Base-by-base conservation (phyloP, 1,140 invertebrate genomes). In the Pararge aegeria region DNA sequence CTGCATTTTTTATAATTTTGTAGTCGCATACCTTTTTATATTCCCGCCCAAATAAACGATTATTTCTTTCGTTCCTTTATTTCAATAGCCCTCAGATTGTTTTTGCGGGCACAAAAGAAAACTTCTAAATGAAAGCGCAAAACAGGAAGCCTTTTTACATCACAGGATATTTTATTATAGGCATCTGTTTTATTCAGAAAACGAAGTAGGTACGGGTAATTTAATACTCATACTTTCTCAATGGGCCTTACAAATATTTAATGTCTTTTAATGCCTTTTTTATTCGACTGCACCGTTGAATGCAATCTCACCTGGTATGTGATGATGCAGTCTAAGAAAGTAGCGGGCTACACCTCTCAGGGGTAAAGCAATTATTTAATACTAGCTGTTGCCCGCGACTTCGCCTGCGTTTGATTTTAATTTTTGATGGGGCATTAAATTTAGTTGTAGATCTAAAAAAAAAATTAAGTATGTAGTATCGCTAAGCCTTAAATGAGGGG, bases 71-170 rank as follows among this genome's bases (percentile, higher is more conserved):
- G 13, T 38, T 38, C 2, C 13, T 38, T 38, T 1, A 38, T 38
- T 38, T 38, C 15, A 6, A 34, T 34, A 34, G 30, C 30, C 18
- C 38, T 42, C 38, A 18, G 13, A 18, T 16, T 42, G 38, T 42
- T 42, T 38, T 42, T 42, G 38, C 18, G 15, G 13, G 16, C 15
- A 42, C 16, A 42, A 42, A 16, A 42, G 38, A 18, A 18, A 16
- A 42, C 18, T 42, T 42, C 5, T 16, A 42, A 42, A 42, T 42
- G 38, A 42, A 42, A 42, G 38, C 38, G 38, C 38, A 42, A 42
- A 42, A 18, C 38, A 42, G 38, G 38, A 42, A 42, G 18, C 38
- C 38, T 18, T 42, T 42, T 42, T 9, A 42, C 18, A 9, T 12
- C 13, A 15, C 2, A 15, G 38, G 16, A 42, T 42, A 42, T 42